Conservation (phyloP, 2,797 vertebrate species). For the Trachops cirrhosus region DNA sequence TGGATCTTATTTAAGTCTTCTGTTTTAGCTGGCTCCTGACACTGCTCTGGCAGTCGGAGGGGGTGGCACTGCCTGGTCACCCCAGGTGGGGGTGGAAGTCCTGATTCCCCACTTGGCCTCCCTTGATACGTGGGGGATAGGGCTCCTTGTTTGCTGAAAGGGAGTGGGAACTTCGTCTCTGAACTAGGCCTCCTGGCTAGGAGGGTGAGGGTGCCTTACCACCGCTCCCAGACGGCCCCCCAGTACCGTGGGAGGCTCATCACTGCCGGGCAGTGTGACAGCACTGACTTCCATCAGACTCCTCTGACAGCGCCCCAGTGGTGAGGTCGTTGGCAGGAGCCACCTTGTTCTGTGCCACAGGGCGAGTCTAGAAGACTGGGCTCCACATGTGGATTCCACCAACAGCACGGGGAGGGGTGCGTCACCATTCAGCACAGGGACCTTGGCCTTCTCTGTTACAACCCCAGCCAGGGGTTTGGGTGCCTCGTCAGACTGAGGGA, state of each 20-base stretch:
- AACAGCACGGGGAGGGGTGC: not conserved
- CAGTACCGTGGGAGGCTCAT: not conserved
- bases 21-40: conserved; percentile 20
- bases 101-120: not conserved
- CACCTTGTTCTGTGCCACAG: not conserved
- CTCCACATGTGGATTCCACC: not conserved
- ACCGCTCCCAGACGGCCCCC: not conserved
- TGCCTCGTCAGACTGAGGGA: not conserved
- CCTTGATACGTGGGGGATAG: not conserved
- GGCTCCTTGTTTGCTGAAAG: not conserved
- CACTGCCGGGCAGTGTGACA: not conserved
- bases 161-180: not conserved
- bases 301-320: not conserved
- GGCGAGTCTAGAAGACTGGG: not conserved
- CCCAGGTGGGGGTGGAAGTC: not conserved
- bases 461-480: not conserved
- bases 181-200: not conserved
- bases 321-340: not conserved
- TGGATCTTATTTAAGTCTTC: conserved; percentile 8
- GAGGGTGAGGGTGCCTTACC: not conserved
- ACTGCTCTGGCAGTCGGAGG: not conserved
- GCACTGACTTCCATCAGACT: not conserved
- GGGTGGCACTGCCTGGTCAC: not conserved
- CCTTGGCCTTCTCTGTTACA: not conserved
- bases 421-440: not conserved